phyloP scores from a whole-genome alignment of 2,888 invertebrate genomes.

The Coenonympha glycerion region DNA sequence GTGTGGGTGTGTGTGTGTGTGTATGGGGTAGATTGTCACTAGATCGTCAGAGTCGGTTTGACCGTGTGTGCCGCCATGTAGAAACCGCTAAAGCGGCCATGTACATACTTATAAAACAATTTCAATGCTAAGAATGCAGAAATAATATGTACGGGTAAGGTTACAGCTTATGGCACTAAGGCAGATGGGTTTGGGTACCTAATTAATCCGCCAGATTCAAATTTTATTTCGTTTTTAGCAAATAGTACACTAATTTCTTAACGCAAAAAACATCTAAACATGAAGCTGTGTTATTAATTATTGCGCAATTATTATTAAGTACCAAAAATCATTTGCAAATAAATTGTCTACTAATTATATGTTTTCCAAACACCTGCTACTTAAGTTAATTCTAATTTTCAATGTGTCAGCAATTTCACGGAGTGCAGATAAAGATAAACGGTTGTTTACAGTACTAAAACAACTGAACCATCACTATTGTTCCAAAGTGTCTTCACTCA shows the following conservation, averaged over 20 bases:
- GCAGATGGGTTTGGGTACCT: too few species aligned
- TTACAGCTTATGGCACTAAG: neutral
- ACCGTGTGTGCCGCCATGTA: too few species aligned
- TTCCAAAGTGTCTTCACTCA: neutral
- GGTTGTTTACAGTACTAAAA: neutral
- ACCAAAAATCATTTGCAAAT: too few species aligned
- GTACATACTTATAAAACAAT: slow-evolving; percentile 11
- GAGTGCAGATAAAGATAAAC: neutral
- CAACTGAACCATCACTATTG: neutral
- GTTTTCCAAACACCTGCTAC: too few species aligned
- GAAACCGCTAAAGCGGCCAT: slow-evolving; percentile 33
- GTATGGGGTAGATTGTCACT: slow-evolving; percentile 25
- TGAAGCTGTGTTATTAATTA: too few species aligned
- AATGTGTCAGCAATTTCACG: too few species aligned
- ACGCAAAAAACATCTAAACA: too few species aligned
- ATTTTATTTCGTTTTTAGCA: too few species aligned
- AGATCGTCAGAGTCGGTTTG: slow-evolving; percentile 10
- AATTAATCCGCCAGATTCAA: neutral
- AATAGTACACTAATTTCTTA: too few species aligned
- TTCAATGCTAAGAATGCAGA: neutral
- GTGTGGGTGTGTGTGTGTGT: slow-evolving; percentile 21
- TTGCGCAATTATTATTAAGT: too few species aligned
- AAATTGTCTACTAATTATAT: too few species aligned
- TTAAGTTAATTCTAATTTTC: too few species aligned
- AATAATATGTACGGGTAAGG: neutral